Evolutionary conservation across 2,888 invertebrate species (phyloP).

Genomic region (Atherix ibis): DNA sequence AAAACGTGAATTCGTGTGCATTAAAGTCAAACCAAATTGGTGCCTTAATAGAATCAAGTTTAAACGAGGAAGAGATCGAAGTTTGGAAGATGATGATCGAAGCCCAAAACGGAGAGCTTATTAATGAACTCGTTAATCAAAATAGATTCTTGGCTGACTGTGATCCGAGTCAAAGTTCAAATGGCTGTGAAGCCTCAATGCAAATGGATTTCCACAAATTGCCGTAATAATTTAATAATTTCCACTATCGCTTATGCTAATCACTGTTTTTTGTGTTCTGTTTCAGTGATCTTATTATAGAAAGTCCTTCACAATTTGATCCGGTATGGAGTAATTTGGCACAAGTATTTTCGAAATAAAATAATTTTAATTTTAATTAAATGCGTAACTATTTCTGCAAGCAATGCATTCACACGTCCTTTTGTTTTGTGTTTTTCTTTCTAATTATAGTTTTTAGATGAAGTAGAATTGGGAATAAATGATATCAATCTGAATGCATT

Average conservation of each 20-base stretch:
- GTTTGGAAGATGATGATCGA: conserved; percentile 31
- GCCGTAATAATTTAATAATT: conserved; percentile 14
- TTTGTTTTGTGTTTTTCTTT: too few relatives aligned
- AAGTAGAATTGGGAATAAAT: too few relatives aligned
- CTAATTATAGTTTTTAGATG: too few relatives aligned
- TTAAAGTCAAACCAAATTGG: conserved; percentile 36
- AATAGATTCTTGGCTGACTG: conserved; percentile 27
- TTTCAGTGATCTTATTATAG: too few relatives aligned
- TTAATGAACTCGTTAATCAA: conserved; percentile 23
- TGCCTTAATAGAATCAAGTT: conserved; percentile 37
- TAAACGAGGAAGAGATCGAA: conserved; percentile 37
- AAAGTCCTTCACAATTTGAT: too few relatives aligned
- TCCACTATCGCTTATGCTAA: not conserved
- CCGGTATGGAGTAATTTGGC: too few relatives aligned
- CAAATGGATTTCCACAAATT: conserved; percentile 16
- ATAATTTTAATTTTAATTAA: too few relatives aligned
- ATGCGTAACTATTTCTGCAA: too few relatives aligned
- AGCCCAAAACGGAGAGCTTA: conserved; percentile 24
- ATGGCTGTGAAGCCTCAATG: conserved; percentile 18
- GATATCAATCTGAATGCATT: too few relatives aligned
- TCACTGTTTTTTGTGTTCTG: too few relatives aligned
- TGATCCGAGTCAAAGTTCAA: conserved; percentile 21
- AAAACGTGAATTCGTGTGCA: conserved; percentile 36
- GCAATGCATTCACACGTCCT: too few relatives aligned
- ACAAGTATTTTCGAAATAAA: too few relatives aligned